Evolutionary conservation across 2,888 invertebrate genomes (phyloP).

Genomic region (Spodoptera picta): DNA sequence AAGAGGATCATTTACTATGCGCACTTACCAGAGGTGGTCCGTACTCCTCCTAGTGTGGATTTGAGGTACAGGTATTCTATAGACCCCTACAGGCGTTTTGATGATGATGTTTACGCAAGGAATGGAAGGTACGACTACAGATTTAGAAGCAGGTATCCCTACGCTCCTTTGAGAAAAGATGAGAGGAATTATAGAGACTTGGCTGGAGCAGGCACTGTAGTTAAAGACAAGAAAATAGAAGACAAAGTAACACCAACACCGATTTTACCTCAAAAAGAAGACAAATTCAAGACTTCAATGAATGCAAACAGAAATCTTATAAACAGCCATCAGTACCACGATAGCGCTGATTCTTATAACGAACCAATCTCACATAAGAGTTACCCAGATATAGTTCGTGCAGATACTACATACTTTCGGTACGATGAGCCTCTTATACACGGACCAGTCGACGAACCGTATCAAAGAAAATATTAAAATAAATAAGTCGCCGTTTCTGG

Average conservation of each 20-base stretch:
- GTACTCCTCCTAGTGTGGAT: slow-evolving; percentile 89
- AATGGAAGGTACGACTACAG: slow-evolving; percentile 83
- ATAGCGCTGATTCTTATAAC: slow-evolving; percentile 71
- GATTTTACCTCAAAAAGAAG: slow-evolving; percentile 80
- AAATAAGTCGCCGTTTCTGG: slow-evolving; percentile 53
- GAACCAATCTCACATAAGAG: slow-evolving; percentile 76
- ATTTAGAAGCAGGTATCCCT: slow-evolving; percentile 81
- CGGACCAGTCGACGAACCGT: slow-evolving; percentile 80
- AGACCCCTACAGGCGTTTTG: slow-evolving; percentile 81
- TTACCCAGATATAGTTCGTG: slow-evolving; percentile 76
- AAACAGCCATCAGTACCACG: slow-evolving; percentile 85
- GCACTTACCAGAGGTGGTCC: slow-evolving; percentile 91
- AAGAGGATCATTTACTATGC: slow-evolving; percentile 92
- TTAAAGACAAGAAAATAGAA: slow-evolving; percentile 81
- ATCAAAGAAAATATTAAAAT: slow-evolving; percentile 81
- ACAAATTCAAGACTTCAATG: slow-evolving; percentile 67
- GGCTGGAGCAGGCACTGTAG: slow-evolving; percentile 76
- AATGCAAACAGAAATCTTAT: slow-evolving; percentile 74
- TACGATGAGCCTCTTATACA: slow-evolving; percentile 83
- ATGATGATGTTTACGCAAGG: slow-evolving; percentile 79
- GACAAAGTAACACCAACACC: slow-evolving; percentile 85
- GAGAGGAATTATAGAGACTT: slow-evolving; percentile 83
- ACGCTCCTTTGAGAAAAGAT: slow-evolving; percentile 81
- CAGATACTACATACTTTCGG: slow-evolving; percentile 79
- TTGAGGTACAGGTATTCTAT: slow-evolving; percentile 85